Conservation (phyloP, 2,113 vertebrate species). For the Aythya baeri region DNA sequence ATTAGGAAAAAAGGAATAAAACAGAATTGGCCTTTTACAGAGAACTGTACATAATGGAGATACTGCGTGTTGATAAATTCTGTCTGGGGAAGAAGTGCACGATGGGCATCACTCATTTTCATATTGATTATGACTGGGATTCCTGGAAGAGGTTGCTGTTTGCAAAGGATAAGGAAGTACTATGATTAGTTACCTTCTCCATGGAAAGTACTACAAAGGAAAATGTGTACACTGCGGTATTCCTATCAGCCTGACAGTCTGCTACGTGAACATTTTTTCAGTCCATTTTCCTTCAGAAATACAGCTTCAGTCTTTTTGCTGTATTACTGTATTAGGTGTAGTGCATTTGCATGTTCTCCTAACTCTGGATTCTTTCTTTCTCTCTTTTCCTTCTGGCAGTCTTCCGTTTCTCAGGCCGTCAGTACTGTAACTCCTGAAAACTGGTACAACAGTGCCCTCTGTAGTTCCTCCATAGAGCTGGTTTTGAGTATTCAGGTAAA, state of each 20-base stretch:
- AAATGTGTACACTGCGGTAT: constrained; percentile 35
- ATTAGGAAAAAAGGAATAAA: constrained; percentile 59
- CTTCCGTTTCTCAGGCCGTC: neutral
- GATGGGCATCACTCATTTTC: constrained; percentile 71
- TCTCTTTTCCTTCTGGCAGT: neutral
- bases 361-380: constrained; percentile 35
- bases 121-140: constrained; percentile 65
- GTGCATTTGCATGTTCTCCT: constrained; percentile 72
- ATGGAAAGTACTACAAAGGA: constrained; percentile 69
- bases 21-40: constrained; percentile 64
- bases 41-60: constrained; percentile 50
- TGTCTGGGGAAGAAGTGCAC: constrained; percentile 55
- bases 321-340: constrained; percentile 72
- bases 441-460: constrained; percentile 84
- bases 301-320: constrained; percentile 41
- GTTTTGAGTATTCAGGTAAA: constrained; percentile 59
- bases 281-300: constrained; percentile 70
- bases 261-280: constrained; percentile 69
- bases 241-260: constrained; percentile 67
- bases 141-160: constrained; percentile 73
- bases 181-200: constrained; percentile 77
- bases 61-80: constrained; percentile 69
- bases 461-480: constrained; percentile 58
- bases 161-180: constrained; percentile 67
- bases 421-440: constrained; percentile 65